Evolutionary conservation across 1,140 invertebrate species (phyloP), one percentile per base, ranked within the genome.

Genomic region (Lordiphosa clarofinis): DNA sequence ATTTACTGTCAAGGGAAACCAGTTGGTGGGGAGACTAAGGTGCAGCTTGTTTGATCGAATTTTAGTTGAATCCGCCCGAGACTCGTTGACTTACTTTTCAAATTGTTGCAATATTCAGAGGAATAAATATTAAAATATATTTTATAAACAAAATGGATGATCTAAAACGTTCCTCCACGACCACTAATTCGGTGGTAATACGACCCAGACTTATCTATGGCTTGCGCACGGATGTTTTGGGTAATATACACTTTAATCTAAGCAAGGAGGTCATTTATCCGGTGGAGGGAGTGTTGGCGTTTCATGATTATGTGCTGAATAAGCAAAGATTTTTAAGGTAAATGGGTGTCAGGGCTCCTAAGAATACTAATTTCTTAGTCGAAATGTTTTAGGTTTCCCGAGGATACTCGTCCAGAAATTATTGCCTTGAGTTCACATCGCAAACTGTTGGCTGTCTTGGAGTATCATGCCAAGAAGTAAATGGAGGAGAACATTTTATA

Each of bases 221-320:
- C 1, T 62, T 94, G 15, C 90, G 91, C 47, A 92, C 91, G 0
- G 89, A 91, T 56, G 88, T 94, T 8, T 69, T 86, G 40, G 90
- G 91, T 21, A 94, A 94, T 68, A 91, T 90, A 1, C 90, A 93
- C 59, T 94, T 91, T 55, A 87, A 93, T 33, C 89, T 90, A 6
- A 91, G 92, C 63, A 89, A 91, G 42, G 92, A 94, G 65, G 86
- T 94, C 46, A 81, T 94, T 11, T 94, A 93, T 87, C 92, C 92
- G 0, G 92, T 92, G 33, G 92, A 93, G 39, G 90, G 91, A 55
- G 91, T 92, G 5, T 61, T 94, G 21, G 88, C 90, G 0, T 71
- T 93, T 37, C 92, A 94, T 53, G 92, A 94, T 79, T 90, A 65
- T 55, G 73, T 91, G 56, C 61, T 70, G 6, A 89, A 91, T 68